Evolutionary conservation across 2,113 vertebrate genomes (phyloP), one percentile per base, ranked within the genome.

Genomic region (Numida meleagris): DNA sequence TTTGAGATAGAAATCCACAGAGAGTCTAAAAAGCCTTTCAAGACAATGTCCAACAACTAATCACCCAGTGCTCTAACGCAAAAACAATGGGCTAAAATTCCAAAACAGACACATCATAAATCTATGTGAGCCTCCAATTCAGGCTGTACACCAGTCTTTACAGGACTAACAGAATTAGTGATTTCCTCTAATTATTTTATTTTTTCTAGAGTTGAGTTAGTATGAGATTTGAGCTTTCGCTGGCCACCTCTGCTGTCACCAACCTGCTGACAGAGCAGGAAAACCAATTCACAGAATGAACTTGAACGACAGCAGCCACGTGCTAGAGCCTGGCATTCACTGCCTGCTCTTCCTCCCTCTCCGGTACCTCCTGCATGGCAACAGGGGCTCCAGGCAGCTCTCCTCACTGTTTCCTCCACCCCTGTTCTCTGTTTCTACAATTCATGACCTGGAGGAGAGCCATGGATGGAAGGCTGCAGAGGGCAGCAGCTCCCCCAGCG

Each of bases 381-480:
- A 16, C 31, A 38, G 0, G 0, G 51, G 46, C 31, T 81, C 46
- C 43, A 38, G 14, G 46, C 36, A 65, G 34, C 25, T 67, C 43
- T 59, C 77, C 36, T 10, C 77, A 58, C 34, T 48, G 11, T 10
- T 73, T 23, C 16, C 29, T 14, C 31, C 53, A 57, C 53, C 53
- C 53, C 53, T 16, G 10, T 7, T 1, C 19, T 3, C 17, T 15
- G 21, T 38, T 51, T 38, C 50, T 20, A 34, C 81, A n/a, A 8
- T 57, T 24, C 63, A 57, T 33, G 6, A 1, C 11, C 58, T 34
- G 25, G 8, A 66, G 67, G 38, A 51, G 9, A 74, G 45, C 21
- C 0, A 0, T 0, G 4, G 19, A 15, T 29, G 7, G 21, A 61
- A 15, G 4, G 42, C n/a, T 61, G 5, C 4, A 11, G 17, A 62